Conservation (phyloP, 2,797 vertebrate species). For the Hemitrygon akajei region DNA sequence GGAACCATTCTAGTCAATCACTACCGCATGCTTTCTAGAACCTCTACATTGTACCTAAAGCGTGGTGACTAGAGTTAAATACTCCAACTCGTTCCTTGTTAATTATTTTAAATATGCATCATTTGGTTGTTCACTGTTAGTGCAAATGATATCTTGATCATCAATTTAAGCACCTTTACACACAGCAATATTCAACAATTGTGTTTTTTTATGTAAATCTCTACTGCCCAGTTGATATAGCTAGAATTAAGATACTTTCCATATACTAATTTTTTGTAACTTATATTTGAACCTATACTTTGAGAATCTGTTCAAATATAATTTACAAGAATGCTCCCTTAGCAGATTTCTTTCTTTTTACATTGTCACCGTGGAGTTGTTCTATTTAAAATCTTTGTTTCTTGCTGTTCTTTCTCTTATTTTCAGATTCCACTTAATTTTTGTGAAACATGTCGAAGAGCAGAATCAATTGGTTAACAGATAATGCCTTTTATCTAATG, state of each 20-base stretch:
- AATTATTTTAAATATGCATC: not conserved
- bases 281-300: too few species aligned
- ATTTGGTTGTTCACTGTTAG: not conserved
- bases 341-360: not conserved
- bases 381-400: not conserved
- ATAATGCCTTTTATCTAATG: not conserved
- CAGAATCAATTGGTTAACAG: not conserved
- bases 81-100: too few species aligned
- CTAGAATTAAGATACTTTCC: too few species aligned
- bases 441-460: not conserved
- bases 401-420: not conserved
- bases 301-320: not conserved
- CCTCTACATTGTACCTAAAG: too few species aligned
- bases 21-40: too few species aligned
- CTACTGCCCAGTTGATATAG: not conserved
- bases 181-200: not conserved
- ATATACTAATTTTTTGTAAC: not conserved
- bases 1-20: too few species aligned
- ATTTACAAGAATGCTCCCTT: not conserved
- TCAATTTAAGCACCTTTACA: not conserved
- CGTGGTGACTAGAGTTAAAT: too few species aligned
- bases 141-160: not conserved
- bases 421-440: not conserved
- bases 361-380: not conserved
- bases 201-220: not conserved